A percentile compares a stretch with the other conserved stretches of the same genome.
Conservation (phyloP, 1,140 invertebrate species). For the Zaprionus kolodkinae region DNA sequence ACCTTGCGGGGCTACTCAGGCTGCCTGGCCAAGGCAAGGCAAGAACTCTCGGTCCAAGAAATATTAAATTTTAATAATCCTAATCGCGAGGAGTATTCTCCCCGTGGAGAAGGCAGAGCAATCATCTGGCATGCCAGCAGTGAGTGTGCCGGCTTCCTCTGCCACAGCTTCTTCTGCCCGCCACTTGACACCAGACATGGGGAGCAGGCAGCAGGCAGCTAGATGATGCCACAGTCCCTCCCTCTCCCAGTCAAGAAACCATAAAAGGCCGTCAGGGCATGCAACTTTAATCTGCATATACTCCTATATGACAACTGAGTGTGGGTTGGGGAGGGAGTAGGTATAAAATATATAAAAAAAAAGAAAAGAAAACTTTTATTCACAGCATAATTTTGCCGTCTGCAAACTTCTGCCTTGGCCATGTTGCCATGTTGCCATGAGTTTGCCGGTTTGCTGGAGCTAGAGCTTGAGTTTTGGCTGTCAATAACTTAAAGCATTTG, state of each 20-base stretch:
- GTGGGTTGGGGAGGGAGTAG: background rate
- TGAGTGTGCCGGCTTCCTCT: background rate
- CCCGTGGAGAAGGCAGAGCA: background rate
- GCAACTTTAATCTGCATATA: constrained; percentile 59
- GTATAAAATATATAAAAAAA: constrained; percentile 39
- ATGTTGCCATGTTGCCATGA: constrained; percentile 42
- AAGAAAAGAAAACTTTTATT: constrained; percentile 65
- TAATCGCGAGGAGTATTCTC: constrained; percentile 13
- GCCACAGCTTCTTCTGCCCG: constrained; percentile 1
- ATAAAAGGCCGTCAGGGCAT: constrained; percentile 35
- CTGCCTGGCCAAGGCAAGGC: background rate
- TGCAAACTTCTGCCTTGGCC: constrained; percentile 59
- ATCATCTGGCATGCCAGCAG: constrained; percentile 11
- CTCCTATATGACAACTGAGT: constrained; percentile 35
- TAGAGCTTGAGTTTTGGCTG: constrained; percentile 56
- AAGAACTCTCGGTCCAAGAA: constrained; percentile 38
- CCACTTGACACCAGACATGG: constrained; percentile 39
- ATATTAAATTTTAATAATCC: constrained; percentile 52
- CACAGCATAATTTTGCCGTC: constrained; percentile 63
- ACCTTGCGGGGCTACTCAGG: constrained; percentile 39
- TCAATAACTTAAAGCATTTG: constrained; percentile 76
- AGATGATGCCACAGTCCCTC: constrained; percentile 17
- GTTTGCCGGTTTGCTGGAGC: constrained; percentile 23
- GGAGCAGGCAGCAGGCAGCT: background rate
- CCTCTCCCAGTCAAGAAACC: constrained; percentile 33